Evolutionary conservation across 2,888 invertebrate genomes (phyloP), one percentile per base, ranked within the genome.

Genomic region (Drosophila austrosaltans): DNA sequence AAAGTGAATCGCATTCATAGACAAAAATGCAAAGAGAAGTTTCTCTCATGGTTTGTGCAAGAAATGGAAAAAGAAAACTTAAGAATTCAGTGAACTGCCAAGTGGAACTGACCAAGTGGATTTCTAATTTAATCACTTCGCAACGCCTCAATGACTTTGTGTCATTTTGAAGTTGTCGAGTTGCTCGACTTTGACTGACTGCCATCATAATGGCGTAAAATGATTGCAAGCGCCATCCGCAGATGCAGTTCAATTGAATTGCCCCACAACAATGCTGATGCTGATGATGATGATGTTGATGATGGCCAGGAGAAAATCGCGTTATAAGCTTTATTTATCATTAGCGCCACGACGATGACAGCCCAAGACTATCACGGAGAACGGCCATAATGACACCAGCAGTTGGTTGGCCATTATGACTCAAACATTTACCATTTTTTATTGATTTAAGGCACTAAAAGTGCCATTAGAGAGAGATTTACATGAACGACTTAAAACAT

Each of bases 121-220:
- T 60, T 70, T 72, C 63, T 75, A 78, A 77, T 75, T 72, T 75
- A 78, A 76, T 78, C 76, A 79, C 69, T 77, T 67, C 66, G 72
- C 69, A 72, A 74, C 69, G 82, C 73, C 74, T 63, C 74, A 80
- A 72, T 74, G 82, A 74, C 67, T 78, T 70, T 72, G 66, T 75
- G 73, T 75, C 76, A 79, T 71, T 39, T 77, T 75, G 65, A 63
- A 74, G 63, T 71, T 56, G 42, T 48, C 22, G 44, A 54, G 66
- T 44, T 65, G 63, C 58, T 42, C 16, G 8, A 57, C 42, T 40
- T 64, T 61, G 73, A 67, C 56, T 40, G 36, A 8, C 57, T 28
- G 48, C 61, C 30, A 36, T 57, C 57, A 8, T 39, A 32, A 57
- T 36, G 54, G 16, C 25, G 57, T n/a, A 39, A 57, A 36, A 57